Evolutionary conservation across 2,888 invertebrate species (phyloP), one percentile per base, ranked within the genome.

Genomic region (Ethmia dodecea): DNA sequence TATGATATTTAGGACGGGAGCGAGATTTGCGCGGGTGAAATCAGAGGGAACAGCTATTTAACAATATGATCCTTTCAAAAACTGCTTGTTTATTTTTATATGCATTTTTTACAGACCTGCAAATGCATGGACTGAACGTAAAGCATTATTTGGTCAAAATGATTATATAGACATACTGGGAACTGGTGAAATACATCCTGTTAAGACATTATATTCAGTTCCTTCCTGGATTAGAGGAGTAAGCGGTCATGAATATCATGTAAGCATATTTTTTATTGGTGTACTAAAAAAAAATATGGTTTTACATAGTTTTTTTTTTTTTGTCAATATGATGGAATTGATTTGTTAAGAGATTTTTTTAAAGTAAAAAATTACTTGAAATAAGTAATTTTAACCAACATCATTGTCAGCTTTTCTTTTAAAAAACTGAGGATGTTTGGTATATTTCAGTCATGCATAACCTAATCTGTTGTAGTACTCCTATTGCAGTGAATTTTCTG

Each of bases 91-190:
- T 18, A 8, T 18, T 18, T 18, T 18, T 8, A 15, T 26, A 13
- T 27, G 9, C 13, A 32, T 20, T 33, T 42, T 50, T 64, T 89
- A 64, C 53, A 87, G 89, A 35, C 95, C 95, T 2, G 88, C 81
- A 46, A 90, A 96, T 75, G 59, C 74, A 1, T 98, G 97, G 97
- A 62, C 83, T 0, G 89, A 91, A 49, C 92, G 91, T 52, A 89
- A 89, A 58, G 96, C 97, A 1, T 69, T 96, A 0, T 96, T 94
- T 81, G 98, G 98, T 0, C 97, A 97, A 70, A 98, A 98, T 80
- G 98, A 98, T 74, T 98, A 98, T 63, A 97, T 98, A 46, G 98
- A 99, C 69, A 97, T 99, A 38, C 87, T 99, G 33, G 98, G 98
- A 1, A 91, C 93, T 60, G 95, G 94, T 18, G 87, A 88, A 10